Base-by-base conservation (phyloP, 2,797 vertebrate species). In the Eremophila alpestris region DNA sequence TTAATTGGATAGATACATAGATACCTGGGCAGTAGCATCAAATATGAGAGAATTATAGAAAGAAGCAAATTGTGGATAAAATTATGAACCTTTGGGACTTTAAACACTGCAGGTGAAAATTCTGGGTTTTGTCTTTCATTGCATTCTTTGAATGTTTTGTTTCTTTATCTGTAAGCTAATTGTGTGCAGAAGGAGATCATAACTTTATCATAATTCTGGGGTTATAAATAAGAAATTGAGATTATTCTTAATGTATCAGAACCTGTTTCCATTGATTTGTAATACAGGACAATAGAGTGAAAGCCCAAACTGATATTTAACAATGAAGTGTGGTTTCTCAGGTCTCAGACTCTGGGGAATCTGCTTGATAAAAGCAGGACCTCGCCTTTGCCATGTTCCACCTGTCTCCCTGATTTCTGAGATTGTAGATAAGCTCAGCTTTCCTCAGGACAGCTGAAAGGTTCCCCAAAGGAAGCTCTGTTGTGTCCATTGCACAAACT, bases 51-150 rank as follows among this genome's bases (percentile, higher is more conserved):
- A 89, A 73, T 58, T 73, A 60, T 10, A 58, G 40, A 45, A 78
- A 88, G n/a, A 45, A 81, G 55, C n/a, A 89, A 92, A 79, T 49
- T 56, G 52, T 87, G 60, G 52, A 36, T 86, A 75, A 93, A 67
- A 30, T 45, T 18, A 38, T 69, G 26, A 70, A 55, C 8, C 24
- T 82, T 86, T 76, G 86, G 58, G 43, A 65, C 43, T 82, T 87
- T 6, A 65, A 83, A 52, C 23, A 45, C 5, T 34, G 30, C 32
- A 34, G 58, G 48, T 80, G 18, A 71, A 89, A 80, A 71, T 87
- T 43, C 9, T 4, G 4, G 17, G 2, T 3, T 90, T 95, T 95
- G 11, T 34, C 32, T 83, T 76, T 90, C 10, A 13, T 45, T 74
- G 24, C 36, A 18, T 76, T 2, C n/a, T 83, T 85, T 36, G 54